phyloP scores from a whole-genome alignment of 2,797 vertebrate species.

The Mus spretus region DNA sequence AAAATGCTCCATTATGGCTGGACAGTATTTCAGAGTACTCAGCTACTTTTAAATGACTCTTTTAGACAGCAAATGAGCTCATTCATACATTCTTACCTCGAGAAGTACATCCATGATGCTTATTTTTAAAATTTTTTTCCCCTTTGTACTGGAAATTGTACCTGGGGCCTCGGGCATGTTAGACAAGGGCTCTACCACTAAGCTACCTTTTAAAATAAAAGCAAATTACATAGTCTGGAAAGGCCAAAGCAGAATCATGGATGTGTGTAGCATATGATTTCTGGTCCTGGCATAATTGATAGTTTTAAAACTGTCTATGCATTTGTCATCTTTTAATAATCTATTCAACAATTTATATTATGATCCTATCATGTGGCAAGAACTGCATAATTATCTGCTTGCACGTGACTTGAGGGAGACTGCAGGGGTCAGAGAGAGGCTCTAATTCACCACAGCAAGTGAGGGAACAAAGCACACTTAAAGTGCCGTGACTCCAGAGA shows the following conservation, averaged over 20 bases:
- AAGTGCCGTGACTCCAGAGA: background rate
- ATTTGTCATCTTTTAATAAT: conserved; percentile 51
- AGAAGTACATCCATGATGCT: conserved; percentile 61
- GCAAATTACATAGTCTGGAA: conserved; percentile 30
- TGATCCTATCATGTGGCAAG: background rate
- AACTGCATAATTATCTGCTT: background rate
- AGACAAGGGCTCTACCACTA: background rate
- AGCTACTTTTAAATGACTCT: conserved; percentile 37
- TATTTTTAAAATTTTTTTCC: background rate
- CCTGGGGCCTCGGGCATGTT: background rate
- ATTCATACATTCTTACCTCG: conserved; percentile 64
- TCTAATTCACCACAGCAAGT: background rate
- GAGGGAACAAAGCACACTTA: conserved; percentile 40
- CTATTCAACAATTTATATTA: conserved; percentile 1
- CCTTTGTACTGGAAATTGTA: background rate
- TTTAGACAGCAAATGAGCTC: conserved; percentile 40
- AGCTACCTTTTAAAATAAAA: conserved; percentile 60
- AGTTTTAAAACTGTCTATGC: background rate
- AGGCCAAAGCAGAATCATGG: conserved; percentile 44
- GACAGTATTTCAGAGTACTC: conserved; percentile 59
- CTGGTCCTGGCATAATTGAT: background rate
- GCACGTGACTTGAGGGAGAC: conserved; percentile 5
- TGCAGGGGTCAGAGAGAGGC: background rate
- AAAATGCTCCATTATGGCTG: conserved; percentile 13
- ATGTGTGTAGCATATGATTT: background rate